phyloP scores from a whole-genome alignment of 2,797 vertebrate genomes.

The Cacajao melanocephalus region DNA sequence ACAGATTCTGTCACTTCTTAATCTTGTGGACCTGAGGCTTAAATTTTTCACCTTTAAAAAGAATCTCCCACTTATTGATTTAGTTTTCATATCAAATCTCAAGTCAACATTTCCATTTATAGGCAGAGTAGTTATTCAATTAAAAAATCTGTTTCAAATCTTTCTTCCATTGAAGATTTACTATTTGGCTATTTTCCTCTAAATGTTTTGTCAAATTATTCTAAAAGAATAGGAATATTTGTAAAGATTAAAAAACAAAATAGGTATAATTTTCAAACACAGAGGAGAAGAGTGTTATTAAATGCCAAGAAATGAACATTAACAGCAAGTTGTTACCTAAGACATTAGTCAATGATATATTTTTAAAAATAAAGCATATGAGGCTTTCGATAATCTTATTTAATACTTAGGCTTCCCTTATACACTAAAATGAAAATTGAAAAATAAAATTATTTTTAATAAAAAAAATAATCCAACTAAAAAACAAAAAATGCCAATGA shows the following conservation, averaged over 20 bases:
- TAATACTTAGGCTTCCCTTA: neutral
- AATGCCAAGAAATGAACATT: conserved; percentile 22
- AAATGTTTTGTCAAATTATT: conserved; percentile 60
- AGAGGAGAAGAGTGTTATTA: conserved; percentile 31
- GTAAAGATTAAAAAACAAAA: conserved; percentile 52
- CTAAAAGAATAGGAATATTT: conserved; percentile 45
- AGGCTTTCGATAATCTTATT: neutral
- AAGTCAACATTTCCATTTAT: conserved; percentile 48
- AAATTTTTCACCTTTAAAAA: conserved; percentile 56
- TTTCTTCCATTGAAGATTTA: conserved; percentile 32
- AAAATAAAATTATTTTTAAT: neutral
- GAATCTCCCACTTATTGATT: conserved; percentile 56
- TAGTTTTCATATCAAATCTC: conserved; percentile 67
- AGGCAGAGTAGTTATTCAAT: conserved; percentile 10
- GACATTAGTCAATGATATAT: neutral
- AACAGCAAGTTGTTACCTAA: neutral
- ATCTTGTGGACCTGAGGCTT: conserved; percentile 53
- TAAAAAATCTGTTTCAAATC: conserved; percentile 8
- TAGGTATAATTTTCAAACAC: conserved; percentile 28
- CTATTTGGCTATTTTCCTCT: conserved; percentile 20
- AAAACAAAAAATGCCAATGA: neutral
- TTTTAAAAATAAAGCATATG: neutral
- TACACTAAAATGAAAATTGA: conserved; percentile 7
- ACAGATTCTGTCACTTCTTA: conserved; percentile 54
- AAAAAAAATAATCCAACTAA: neutral